Conservation (phyloP, 2,797 vertebrate species). For the Knipowitschia caucasica region DNA sequence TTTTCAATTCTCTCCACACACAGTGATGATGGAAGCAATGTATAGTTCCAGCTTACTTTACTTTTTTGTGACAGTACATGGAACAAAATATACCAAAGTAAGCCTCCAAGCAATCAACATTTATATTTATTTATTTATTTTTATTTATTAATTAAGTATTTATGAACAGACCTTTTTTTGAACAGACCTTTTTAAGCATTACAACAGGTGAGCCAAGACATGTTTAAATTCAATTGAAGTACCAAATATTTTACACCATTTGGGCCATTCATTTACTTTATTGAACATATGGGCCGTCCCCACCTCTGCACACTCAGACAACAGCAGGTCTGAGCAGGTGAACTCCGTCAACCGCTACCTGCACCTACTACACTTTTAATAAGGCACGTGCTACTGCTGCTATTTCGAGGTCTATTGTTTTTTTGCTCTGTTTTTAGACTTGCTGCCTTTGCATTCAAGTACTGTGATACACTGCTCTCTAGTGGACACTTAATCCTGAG, state of each 20-base stretch:
- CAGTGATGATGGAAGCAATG: too few species aligned
- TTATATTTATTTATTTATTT: too few species aligned
- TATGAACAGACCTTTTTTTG: too few species aligned
- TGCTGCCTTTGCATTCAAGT: constrained; percentile 19
- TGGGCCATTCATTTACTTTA: neutral
- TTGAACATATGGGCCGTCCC: neutral
- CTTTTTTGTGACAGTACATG: too few species aligned
- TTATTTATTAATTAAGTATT: too few species aligned
- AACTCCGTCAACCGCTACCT: neutral
- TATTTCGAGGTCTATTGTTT: constrained; percentile 28
- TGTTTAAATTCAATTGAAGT: too few species aligned
- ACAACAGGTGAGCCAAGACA: too few species aligned
- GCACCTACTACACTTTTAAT: constrained; percentile 7
- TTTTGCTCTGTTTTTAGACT: constrained; percentile 35
- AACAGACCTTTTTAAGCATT: too few species aligned
- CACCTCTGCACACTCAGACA: neutral
- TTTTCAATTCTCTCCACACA: too few species aligned
- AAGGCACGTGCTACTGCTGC: constrained; percentile 14
- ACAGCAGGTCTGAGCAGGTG: neutral
- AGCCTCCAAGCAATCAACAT: too few species aligned
- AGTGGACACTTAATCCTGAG: constrained; percentile 54
- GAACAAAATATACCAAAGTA: too few species aligned
- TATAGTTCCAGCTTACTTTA: too few species aligned
- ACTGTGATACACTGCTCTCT: constrained; percentile 63
- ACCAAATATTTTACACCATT: neutral